phyloP scores from a whole-genome alignment of 2,113 vertebrate genomes.

The Sturnus vulgaris region DNA sequence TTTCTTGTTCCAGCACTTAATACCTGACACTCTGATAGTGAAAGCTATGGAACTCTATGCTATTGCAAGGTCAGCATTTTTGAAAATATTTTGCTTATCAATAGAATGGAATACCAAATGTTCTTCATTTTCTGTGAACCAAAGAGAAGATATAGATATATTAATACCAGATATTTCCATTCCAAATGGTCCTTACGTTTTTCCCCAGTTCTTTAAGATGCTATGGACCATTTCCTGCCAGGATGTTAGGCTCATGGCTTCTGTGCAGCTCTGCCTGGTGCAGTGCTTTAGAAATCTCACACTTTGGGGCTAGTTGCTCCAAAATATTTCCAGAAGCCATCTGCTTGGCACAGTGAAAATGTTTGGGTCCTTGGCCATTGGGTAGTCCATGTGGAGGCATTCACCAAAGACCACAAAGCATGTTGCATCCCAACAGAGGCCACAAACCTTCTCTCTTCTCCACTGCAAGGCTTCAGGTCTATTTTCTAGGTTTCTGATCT shows the following conservation, averaged over 20 bases:
- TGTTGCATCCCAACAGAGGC: not conserved
- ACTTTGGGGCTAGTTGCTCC: not conserved
- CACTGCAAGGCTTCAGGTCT: not conserved
- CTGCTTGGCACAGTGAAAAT: not conserved
- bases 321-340: not conserved
- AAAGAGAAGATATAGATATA: not conserved
- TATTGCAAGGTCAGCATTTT: not conserved
- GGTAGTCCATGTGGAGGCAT: not conserved
- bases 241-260: not conserved
- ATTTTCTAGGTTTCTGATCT: not conserved
- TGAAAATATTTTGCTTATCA: not conserved
- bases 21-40: not conserved
- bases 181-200: not conserved
- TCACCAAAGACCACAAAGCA: not conserved
- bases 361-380: not conserved
- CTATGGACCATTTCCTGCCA: fast-evolving
- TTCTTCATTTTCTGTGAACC: not conserved
- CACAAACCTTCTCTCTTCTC: not conserved
- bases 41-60: not conserved
- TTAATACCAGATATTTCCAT: not conserved
- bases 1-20: not conserved
- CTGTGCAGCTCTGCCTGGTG: not conserved
- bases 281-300: not conserved
- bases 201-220: not conserved
- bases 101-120: not conserved